Percentiles rank a stretch among this genome's conserved stretches.
Conservation (phyloP, 2,113 vertebrate genomes). For the Sebastes schlegelii region DNA sequence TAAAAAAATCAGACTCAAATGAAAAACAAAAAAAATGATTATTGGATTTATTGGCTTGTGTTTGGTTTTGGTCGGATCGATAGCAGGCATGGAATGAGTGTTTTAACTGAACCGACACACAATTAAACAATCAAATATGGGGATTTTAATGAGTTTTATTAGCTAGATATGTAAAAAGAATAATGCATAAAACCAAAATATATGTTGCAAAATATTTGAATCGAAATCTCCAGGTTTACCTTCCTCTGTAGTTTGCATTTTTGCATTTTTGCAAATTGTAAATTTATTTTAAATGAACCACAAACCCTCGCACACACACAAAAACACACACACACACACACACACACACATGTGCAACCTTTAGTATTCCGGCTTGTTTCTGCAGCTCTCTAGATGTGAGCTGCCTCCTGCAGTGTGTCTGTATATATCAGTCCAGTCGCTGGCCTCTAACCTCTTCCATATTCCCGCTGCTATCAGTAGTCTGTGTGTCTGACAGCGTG, state of each 20-base stretch:
- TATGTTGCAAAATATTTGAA: neutral
- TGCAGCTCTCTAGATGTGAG: slow-evolving; percentile 26
- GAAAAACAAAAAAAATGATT: neutral
- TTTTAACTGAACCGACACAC: neutral
- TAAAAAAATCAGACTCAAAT: neutral
- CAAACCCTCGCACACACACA: too few species aligned
- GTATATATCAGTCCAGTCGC: slow-evolving; percentile 9
- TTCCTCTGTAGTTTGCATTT: neutral
- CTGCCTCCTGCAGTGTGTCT: slow-evolving; percentile 30
- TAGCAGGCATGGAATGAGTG: neutral
- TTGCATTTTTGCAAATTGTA: neutral
- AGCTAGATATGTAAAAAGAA: neutral
- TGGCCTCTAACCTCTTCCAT: slow-evolving; percentile 62
- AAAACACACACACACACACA: too few species aligned
- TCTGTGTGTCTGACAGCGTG: slow-evolving; percentile 68
- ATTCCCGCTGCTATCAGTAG: slow-evolving; percentile 49
- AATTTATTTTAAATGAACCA: too few species aligned
- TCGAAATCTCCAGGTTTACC: neutral
- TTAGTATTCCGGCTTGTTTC: neutral
- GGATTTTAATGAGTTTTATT: neutral
- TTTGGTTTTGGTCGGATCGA: slow-evolving; percentile 14
- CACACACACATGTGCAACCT: too few species aligned
- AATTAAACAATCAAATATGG: neutral
- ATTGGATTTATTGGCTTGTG: neutral
- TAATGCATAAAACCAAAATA: neutral